A percentile compares a stretch with the other conserved stretches of the same genome.
Conservation (phyloP, 2,113 vertebrate genomes). For the Anolis carolinensis region DNA sequence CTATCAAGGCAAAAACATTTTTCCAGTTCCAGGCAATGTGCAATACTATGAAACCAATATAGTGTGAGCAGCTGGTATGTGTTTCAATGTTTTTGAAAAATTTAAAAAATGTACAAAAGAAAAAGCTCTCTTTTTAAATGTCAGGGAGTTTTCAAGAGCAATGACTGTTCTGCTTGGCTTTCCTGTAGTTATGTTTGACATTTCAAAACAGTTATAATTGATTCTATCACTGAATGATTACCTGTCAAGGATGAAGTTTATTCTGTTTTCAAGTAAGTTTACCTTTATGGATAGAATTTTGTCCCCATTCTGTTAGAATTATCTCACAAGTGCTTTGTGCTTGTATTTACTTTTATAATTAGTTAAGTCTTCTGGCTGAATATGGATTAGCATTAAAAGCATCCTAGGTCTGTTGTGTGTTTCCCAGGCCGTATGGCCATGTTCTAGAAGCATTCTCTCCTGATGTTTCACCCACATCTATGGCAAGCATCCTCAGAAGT, state of each 20-base stretch:
- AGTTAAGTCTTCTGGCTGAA: background rate
- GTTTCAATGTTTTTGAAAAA: slow-evolving; percentile 43
- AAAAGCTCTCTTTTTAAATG: slow-evolving; percentile 52
- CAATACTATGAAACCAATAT: slow-evolving; percentile 33
- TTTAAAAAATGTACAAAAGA: slow-evolving; percentile 34
- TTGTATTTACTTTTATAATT: slow-evolving; percentile 10
- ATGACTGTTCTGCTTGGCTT: slow-evolving; percentile 39
- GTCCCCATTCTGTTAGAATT: slow-evolving; percentile 45
- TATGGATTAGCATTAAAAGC: background rate
- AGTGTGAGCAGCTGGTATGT: slow-evolving; percentile 30
- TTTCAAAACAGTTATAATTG: slow-evolving; percentile 48
- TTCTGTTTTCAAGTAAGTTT: slow-evolving; percentile 48
- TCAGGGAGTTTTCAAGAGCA: slow-evolving; percentile 40
- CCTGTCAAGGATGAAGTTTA: background rate
- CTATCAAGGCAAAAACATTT: slow-evolving; percentile 52
- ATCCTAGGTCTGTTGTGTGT: no score
- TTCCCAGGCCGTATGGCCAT: no score
- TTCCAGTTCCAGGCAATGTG: slow-evolving; percentile 27
- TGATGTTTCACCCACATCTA: no score
- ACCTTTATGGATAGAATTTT: slow-evolving; percentile 24
- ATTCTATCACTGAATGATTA: slow-evolving; percentile 55
- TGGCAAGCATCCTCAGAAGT: no score
- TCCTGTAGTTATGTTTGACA: slow-evolving; percentile 52
- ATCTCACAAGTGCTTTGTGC: slow-evolving; percentile 15
- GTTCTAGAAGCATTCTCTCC: no score